Evolutionary conservation across 2,888 invertebrate species (phyloP), one percentile per base, ranked within the genome.

Genomic region (Acrobeloides nanus): DNA sequence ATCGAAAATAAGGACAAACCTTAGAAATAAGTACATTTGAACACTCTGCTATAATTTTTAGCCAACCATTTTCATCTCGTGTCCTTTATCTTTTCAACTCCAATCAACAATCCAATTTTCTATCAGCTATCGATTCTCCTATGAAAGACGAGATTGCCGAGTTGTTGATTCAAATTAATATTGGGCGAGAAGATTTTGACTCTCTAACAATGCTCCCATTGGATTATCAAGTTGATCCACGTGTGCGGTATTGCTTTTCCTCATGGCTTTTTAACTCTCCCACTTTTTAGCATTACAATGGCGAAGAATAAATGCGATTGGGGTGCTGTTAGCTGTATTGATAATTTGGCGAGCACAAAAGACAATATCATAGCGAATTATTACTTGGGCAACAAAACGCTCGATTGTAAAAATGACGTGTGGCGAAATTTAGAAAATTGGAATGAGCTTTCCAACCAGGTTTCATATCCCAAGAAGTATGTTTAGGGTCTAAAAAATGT

Each of bases 351-450:
- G 7, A 39, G 26, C n/a, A n/a, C n/a, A 7, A 33, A 33, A 6
- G 15, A 39, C 6, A 20, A 25, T 6, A 7, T 29, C 7, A 7
- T 26, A 7, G 39, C 39, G 39, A n/a, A 33, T 6, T 39, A 33
- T 15, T 20, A 39, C 17, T 33, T 39, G 39, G 39, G 39, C 26
- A n/a, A 39, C 8, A 39, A n/a, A 8, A 39, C 8, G 23, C 27
- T 39, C 26, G 39, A 39, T 39, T 39, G 23, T 23, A 20, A 39
- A n/a, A n/a, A 5, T 20, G 27, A 39, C n/a, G 39, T n/a, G n/a
- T n/a, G n/a, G n/a, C n/a, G 27, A 25, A 39, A 39, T 20, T 39
- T 26, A 8, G 12, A 29, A 5, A 15, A 12, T 15, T 15, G 23
- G 23, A 39, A 33, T 15, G 39, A 39, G 7, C 6, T 39, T 8